phyloP scores from a whole-genome alignment of 1,140 invertebrate genomes.

The Bacillus rossius region DNA sequence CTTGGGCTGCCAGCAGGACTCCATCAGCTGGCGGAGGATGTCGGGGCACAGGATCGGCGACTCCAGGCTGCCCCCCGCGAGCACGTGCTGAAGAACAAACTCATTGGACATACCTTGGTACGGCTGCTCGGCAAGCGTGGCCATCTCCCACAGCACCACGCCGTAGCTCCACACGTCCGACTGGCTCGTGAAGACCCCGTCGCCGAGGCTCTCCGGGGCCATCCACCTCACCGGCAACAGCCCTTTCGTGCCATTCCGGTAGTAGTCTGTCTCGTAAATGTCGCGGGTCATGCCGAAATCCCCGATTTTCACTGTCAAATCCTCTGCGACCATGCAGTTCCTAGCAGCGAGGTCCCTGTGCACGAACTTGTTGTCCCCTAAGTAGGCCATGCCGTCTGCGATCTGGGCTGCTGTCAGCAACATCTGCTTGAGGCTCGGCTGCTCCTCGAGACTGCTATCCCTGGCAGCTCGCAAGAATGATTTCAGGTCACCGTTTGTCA shows the following conservation, averaged over 20 bases:
- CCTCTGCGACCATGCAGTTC: conserved; percentile 93
- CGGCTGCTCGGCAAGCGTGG: conserved; percentile 91
- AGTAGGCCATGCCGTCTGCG: conserved; percentile 97
- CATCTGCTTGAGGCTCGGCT: neutral
- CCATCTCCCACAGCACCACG: conserved; percentile 98
- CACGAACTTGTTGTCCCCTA: conserved; percentile 83
- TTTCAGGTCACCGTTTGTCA: conserved; percentile 93
- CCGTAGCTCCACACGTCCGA: conserved; percentile 98
- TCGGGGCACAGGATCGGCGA: conserved; percentile 90
- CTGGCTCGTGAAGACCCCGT: conserved; percentile 88
- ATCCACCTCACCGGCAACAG: conserved; percentile 88
- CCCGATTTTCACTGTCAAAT: conserved; percentile 92
- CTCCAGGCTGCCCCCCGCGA: conserved; percentile 86
- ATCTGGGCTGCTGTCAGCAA: conserved; percentile 88
- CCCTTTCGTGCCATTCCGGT: conserved; percentile 75
- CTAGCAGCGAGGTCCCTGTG: conserved; percentile 90
- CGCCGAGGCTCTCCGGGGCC: conserved; percentile 93
- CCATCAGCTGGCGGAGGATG: conserved; percentile 83
- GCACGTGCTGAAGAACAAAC: conserved; percentile 70
- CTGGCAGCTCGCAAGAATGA: conserved; percentile 63
- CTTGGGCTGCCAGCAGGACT: conserved; percentile 79
- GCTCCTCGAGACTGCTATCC: neutral
- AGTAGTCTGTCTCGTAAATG: conserved; percentile 96
- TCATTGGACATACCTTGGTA: conserved; percentile 77
- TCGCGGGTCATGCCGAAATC: conserved; percentile 96